Conservation (phyloP, 2,888 invertebrate species). For the Neoaliturus tenellus region DNA sequence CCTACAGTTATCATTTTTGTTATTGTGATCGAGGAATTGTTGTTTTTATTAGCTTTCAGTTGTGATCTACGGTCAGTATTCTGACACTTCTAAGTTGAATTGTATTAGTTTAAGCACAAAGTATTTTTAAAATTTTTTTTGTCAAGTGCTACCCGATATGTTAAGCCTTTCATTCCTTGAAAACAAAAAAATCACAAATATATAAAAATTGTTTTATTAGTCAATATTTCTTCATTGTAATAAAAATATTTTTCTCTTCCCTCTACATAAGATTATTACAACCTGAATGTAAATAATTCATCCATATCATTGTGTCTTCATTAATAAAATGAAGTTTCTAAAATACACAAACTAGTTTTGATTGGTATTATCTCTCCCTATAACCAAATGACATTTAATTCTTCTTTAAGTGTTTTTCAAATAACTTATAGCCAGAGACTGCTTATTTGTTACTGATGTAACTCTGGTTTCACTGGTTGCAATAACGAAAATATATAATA, state of each 20-base stretch:
- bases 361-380: background rate
- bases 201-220: slow-evolving; percentile 58
- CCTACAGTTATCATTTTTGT: slow-evolving; percentile 38
- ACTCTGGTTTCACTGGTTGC: no score
- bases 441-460: no score
- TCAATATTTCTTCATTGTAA: slow-evolving; percentile 58
- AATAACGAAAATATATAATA: no score
- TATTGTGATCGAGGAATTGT: slow-evolving; percentile 29
- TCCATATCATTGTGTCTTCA: slow-evolving; percentile 61
- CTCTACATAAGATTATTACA: slow-evolving; percentile 57
- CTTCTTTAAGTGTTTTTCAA: no score
- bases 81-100: background rate
- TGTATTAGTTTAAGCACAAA: slow-evolving; percentile 12
- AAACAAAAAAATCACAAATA: slow-evolving; percentile 47
- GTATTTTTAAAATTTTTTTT: slow-evolving; percentile 43
- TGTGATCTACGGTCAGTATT: slow-evolving; percentile 5
- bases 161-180: slow-evolving; percentile 32
- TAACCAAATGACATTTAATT: no score
- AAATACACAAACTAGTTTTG: slow-evolving; percentile 42
- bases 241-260: slow-evolving; percentile 60
- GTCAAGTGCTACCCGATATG: slow-evolving; percentile 18
- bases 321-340: slow-evolving; percentile 61
- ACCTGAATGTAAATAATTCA: slow-evolving; percentile 60
- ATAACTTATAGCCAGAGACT: no score
- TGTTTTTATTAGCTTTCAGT: slow-evolving; percentile 9